Evolutionary conservation across 2,888 invertebrate species (phyloP).

Genomic region (Torymus aiolomorphi): DNA sequence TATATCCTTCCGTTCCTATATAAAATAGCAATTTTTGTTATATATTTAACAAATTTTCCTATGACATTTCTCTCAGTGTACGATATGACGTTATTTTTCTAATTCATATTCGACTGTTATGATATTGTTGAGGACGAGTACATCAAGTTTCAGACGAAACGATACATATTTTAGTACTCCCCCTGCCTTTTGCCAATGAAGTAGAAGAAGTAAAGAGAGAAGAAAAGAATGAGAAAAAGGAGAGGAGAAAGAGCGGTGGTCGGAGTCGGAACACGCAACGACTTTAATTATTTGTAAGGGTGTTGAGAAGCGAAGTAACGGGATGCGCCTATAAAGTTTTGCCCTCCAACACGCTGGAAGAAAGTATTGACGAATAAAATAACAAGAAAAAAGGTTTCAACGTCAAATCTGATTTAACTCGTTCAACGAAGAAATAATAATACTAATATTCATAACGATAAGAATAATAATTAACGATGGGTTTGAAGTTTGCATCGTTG

Average conservation of each 20-base stretch:
- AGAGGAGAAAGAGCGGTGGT: slow-evolving; percentile 29
- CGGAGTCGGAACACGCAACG: slow-evolving; percentile 43
- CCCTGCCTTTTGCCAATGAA: slow-evolving; percentile 59
- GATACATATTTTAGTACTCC: slow-evolving; percentile 57
- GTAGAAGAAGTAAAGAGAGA: slow-evolving; percentile 10
- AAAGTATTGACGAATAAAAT: slow-evolving; percentile 37
- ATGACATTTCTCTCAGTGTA: no score
- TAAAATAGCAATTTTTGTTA: no score
- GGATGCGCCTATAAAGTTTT: slow-evolving; percentile 24
- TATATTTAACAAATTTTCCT: no score
- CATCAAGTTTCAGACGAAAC: slow-evolving; percentile 71
- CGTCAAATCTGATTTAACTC: slow-evolving; percentile 43
- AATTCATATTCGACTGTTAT: slow-evolving; percentile 75
- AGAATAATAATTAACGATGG: slow-evolving; percentile 30
- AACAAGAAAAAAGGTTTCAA: slow-evolving; percentile 33
- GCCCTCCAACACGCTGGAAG: slow-evolving; percentile 21
- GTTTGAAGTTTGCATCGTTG: no score
- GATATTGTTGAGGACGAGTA: slow-evolving; percentile 74
- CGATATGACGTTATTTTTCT: slow-evolving; percentile 76
- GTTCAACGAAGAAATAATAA: slow-evolving; percentile 48
- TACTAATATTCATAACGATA: slow-evolving; percentile 40
- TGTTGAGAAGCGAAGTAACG: background rate
- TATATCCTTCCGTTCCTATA: no score
- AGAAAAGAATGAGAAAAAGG: slow-evolving; percentile 20
- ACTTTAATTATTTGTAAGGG: slow-evolving; percentile 51